Percentiles rank a stretch among this genome's conserved stretches.
phyloP scores from a whole-genome alignment of 1,140 invertebrate genomes.

The Halyomorpha halys region DNA sequence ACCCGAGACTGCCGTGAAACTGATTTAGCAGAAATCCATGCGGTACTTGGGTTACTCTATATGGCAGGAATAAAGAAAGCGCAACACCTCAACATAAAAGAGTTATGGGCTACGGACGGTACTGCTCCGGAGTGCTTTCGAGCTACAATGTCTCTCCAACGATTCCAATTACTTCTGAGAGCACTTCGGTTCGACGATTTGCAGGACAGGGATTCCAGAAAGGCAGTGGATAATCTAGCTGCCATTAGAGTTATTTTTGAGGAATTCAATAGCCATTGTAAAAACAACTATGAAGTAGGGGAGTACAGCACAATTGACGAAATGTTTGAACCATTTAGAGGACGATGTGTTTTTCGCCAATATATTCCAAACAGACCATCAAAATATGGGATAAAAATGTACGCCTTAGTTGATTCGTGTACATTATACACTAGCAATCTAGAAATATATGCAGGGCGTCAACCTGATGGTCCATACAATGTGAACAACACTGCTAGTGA shows the following conservation, averaged over 20 bases:
- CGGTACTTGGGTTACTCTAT: not conserved
- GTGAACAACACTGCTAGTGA: not conserved
- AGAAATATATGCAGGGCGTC: not conserved
- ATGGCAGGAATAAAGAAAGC: not conserved
- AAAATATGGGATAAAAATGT: not conserved
- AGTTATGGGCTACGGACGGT: too few relatives aligned
- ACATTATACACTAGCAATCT: not conserved
- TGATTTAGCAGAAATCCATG: not conserved
- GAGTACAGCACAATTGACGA: not conserved
- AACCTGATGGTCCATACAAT: not conserved
- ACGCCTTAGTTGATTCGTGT: not conserved
- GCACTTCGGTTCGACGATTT: not conserved
- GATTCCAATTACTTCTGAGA: not conserved
- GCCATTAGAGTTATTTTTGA: not conserved
- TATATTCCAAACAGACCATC: not conserved
- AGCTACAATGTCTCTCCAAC: not conserved
- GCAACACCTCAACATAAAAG: too few relatives aligned
- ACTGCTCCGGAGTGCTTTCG: too few relatives aligned
- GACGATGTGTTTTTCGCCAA: not conserved
- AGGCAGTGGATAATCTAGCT: not conserved
- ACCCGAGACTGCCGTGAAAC: not conserved
- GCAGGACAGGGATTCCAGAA: not conserved
- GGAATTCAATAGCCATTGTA: not conserved
- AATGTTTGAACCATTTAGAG: not conserved
- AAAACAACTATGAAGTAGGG: not conserved